These are phyloP conservation scores for Agonopterix subpropinquella DNA, from an alignment of 2,888 invertebrate genomes.

Conservation along the genomic window DNA sequence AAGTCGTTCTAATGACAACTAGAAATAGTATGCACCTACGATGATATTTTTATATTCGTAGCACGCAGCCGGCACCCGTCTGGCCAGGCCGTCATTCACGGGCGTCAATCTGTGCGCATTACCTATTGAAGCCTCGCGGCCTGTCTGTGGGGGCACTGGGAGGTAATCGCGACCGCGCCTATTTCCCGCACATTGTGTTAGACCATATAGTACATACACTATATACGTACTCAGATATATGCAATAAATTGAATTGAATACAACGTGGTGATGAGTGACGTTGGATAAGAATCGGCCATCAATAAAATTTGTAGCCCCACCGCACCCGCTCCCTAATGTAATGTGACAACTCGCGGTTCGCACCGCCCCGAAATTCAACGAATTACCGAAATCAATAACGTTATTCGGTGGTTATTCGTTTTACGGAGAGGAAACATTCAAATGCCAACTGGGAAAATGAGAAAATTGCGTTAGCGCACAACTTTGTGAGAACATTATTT, in stretches of 20 bases:
- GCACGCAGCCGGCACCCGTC: too few species aligned
- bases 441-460: constrained; percentile 15
- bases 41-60: too few species aligned
- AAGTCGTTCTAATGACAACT: too few species aligned
- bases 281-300: background rate
- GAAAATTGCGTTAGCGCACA: constrained; percentile 3
- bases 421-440: constrained; percentile 21
- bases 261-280: background rate
- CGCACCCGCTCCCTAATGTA: constrained; percentile 23
- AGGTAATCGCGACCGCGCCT: constrained; percentile 3
- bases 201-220: background rate
- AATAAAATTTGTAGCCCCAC: constrained; percentile 25
- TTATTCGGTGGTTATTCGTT: constrained; percentile 22
- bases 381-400: constrained; percentile 47
- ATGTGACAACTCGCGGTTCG: constrained; percentile 9
- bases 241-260: background rate
- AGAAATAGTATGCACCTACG: too few species aligned
- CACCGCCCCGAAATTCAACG: constrained; percentile 28
- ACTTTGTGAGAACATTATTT: too few species aligned
- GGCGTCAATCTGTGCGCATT: constrained; percentile 14
- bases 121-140: constrained; percentile 10
- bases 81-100: background rate
- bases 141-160: background rate
- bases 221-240: background rate
- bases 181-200: background rate